Evolutionary conservation across 2,888 invertebrate species (phyloP), one percentile per base, ranked within the genome.

Genomic region (Eristalis pertinax): DNA sequence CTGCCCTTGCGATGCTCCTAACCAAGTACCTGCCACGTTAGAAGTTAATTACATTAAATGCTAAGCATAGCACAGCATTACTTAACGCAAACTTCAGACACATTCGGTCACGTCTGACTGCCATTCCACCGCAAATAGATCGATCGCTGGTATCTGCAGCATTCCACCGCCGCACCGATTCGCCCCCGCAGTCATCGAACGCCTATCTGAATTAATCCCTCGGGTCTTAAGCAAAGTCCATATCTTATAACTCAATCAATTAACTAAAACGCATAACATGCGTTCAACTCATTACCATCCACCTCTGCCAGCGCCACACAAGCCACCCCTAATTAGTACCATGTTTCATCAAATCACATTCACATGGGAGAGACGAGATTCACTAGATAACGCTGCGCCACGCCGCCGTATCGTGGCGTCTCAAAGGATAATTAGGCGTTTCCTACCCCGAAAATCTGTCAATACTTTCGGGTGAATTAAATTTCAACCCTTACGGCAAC

Each of bases 281-380:
- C 77, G 32, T 82, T 86, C 78, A 78, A 82, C 62, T 64, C 62
- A 80, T 86, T 75, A 74, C 29, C 72, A 76, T 76, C 76, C 76
- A n/a, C 74, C 19, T 26, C 73, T 15, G 70, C 75, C 58, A 62
- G 62, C 41, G 41, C 43, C 22, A 63, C 22, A 62, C 70, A 43
- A 81, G 43, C 62, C 78, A 86, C 74, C 78, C 72, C 65, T 86
- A 86, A 86, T 86, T 86, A 83, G 86, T 75, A 50, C 56, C 78
- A 86, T 75, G 70, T 86, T 83, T 75, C 78, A 83, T 86, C 83
- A 86, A 86, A 79, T 86, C 86, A 82, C 69, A 79, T 70, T 68
- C 62, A 67, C 65, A 79, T 26, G 69, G 69, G 77, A 64, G n/a
- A 29, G 38, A 26, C 10, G 75, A 82, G 70, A 41, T 73, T 85